Evolutionary conservation across 2,888 invertebrate genomes (phyloP), one percentile per base, ranked within the genome.

Genomic region (Hemistola chrysoprasaria): DNA sequence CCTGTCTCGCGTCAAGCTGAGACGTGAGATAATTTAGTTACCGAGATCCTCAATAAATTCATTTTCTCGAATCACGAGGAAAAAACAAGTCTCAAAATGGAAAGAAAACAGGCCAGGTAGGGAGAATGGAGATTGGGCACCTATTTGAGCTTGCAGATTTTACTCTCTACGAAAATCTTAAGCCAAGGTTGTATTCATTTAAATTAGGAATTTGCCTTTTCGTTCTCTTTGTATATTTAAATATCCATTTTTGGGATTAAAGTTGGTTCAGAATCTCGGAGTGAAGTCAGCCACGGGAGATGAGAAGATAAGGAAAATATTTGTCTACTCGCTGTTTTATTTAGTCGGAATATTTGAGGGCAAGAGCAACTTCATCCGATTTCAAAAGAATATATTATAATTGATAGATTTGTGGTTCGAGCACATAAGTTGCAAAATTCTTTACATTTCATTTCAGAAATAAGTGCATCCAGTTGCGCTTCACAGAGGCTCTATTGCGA

Each of bases 51-150:
- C 48, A 53, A 46, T 49, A 50, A 50, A 56, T 49, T 50, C 42
- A 53, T 56, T 56, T 53, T 45, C 40, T 10, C 24, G 30, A 57
- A 56, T 48, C 29, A 26, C 16, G 36, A 22, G 46, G 35, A 27
- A 51, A 38, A 41, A 53, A 41, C 44, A 53, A 46, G 30, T 46
- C 39, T 26, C 31, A 48, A 53, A 56, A 56, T 59, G 53, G 47
- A 62, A 62, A 56, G 55, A 62, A 62, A 59, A 59, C 53, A 61
- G 56, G 53, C 50, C 50, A 61, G 54, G 51, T 49, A 46, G 51
- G 49, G 41, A 49, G 56, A 62, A 56, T 50, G 50, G 48, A 53
- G 50, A 56, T 51, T 53, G 35, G 51, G 41, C 51, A 53, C 49
- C 40, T 53, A 58, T 59, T 54, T 51, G 38, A 47, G 50, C 58